Base-by-base conservation (phyloP, 1,140 invertebrate species). In the Gryon sp. region DNA sequence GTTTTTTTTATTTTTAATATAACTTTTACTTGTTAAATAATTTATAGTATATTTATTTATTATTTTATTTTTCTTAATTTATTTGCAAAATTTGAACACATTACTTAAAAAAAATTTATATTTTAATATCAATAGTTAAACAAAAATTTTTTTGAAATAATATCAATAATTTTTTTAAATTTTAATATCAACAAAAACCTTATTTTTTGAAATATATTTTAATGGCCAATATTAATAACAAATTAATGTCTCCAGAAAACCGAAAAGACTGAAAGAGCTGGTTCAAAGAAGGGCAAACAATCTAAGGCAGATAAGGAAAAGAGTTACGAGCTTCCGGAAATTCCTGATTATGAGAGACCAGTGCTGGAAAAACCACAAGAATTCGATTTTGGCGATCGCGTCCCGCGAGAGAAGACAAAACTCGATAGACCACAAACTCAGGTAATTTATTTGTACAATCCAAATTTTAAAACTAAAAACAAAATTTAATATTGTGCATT, bases 261-360 rank as follows among this genome's bases (percentile, higher is more conserved):
- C 3, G 87, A 88, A 4, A 88, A 87, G 34, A 18, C 16, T 0
- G 87, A 88, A 15, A 87, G 87, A 48, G 14, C 52, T 3, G 81
- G 86, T 5, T 76, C 70, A 1, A 88, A 89, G 77, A 90, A 87
- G 55, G 45, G 30, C 4, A 89, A 89, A 55, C 43, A 40, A 6
- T 78, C 83, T n/a, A 88, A 90, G 36, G 75, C 74, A 0, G 68
- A 81, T 11, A 92, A 92, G 62, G 87, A 89, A 26, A 90, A 89
- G 78, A 86, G 83, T 46, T 92, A 92, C 43, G 93, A 93, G 15
- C 88, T 94, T 46, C 93, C 93, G n/a, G 93, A 94, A 83, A 94
- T 94, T 73, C 91, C 93, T 15, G 93, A 94, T 84, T 93, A 93
- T 79, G 92, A 93, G 60, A 90, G 92, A 63, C 86, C 92, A 2